A percentile compares a stretch with the other conserved stretches of the same genome.
These are phyloP conservation scores for Epistrophe grossulariae DNA, from an alignment of 2,888 invertebrate genomes.

Conservation along the genomic window DNA sequence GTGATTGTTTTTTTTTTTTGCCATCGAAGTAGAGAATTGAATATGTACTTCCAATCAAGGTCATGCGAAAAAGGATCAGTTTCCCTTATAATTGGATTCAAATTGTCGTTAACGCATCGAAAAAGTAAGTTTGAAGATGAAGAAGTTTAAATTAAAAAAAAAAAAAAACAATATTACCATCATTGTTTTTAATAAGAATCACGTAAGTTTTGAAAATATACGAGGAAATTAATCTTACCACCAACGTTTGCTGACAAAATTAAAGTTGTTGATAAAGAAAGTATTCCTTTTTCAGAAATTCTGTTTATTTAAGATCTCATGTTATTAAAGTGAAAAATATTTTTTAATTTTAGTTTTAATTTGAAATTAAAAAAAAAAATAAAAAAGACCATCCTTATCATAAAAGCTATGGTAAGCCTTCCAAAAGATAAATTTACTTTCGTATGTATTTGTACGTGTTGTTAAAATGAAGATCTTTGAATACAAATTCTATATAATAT, in stretches of 20 bases:
- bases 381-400: not conserved
- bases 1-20: not conserved
- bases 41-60: not conserved
- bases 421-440: not conserved
- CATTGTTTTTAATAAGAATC: not conserved
- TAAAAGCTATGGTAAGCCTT: not conserved
- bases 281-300: not conserved
- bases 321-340: not conserved
- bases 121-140: slow-evolving; percentile 23
- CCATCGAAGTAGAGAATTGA: not conserved
- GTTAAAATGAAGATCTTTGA: not conserved
- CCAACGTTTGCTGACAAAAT: not conserved
- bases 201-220: slow-evolving; percentile 34
- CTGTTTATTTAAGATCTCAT: not conserved
- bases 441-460: not conserved
- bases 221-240: not conserved
- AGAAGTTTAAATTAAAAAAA: not conserved
- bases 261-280: not conserved
- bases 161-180: not conserved
- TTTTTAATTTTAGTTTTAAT: not conserved
- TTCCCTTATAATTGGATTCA: not conserved
- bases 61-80: not conserved
- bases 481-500: too few species aligned
- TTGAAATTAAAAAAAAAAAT: not conserved
- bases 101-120: not conserved